Evolutionary conservation across 2,888 invertebrate species (phyloP).

Genomic region (Aporophyla lueneburgensis): DNA sequence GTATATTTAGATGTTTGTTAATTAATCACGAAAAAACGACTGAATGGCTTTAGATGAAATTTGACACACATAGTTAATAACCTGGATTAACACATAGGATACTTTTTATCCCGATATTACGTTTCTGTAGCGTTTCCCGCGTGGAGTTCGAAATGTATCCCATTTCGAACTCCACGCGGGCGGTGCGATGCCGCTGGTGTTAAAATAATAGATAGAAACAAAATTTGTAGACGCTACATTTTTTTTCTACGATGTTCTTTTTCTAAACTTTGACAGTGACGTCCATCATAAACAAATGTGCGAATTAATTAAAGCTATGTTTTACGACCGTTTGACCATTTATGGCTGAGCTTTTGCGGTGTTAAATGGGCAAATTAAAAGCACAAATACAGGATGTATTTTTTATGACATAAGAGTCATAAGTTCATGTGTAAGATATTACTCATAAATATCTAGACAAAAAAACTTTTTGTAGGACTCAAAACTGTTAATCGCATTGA

Average conservation of each 20-base stretch:
- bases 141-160: no score
- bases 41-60: no score
- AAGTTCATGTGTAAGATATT: constrained; percentile 1
- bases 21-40: no score
- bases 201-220: background rate
- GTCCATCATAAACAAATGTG: constrained; percentile 17
- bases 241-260: constrained; percentile 4
- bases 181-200: no score
- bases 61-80: no score
- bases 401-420: background rate
- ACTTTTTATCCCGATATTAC: no score
- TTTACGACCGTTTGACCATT: constrained; percentile 38
- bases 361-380: constrained; percentile 16
- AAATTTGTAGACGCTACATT: background rate
- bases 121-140: no score
- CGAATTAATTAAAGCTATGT: constrained; percentile 35
- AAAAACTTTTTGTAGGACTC: background rate
- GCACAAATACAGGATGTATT: background rate
- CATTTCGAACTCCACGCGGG: no score
- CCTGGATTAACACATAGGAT: no score
- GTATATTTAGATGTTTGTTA: no score
- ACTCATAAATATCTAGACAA: constrained; percentile 1
- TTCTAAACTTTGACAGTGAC: constrained; percentile 7
- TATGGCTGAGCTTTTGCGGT: constrained; percentile 25
- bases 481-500: constrained; percentile 7